Evolutionary conservation across 1,140 invertebrate genomes (phyloP), one percentile per base, ranked within the genome.

Genomic region (Achroia grisella): DNA sequence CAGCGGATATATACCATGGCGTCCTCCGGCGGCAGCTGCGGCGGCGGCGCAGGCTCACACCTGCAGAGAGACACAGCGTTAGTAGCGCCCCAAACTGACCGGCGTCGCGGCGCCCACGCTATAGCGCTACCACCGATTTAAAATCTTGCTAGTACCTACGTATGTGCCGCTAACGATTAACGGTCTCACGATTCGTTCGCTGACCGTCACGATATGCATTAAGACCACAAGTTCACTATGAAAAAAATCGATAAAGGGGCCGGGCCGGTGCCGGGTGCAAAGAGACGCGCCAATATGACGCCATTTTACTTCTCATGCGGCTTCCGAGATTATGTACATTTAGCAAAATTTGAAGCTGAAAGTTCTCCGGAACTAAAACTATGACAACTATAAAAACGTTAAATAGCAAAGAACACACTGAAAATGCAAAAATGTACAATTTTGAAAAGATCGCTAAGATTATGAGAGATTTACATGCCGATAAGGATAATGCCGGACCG

Each of bases 1-100:
- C 87, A 87, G 87, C 86, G 73, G 87, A 89, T 89, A 89, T 88
- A 88, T 89, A 89, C 88, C 88, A 88, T 89, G 87, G 82, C 71
- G 77, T 79, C 86, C 87, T 86, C 73, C 79, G 76, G 84, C 75
- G 81, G 74, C 76, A 51, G 74, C 77, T 54, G 68, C 74, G 60
- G 78, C 81, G 75, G 81, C 84, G 81, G 71, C 82, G 81, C 86
- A 81, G 80, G 79, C 80, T 86, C 84, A 85, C 84, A 86, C 86
- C 84, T 87, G 84, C 83, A 87, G 86, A 87, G 81, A 87, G 81
- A 87, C 83, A 86, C 80, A 77, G 72, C 68, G 83, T 87, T 87
- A 87, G 79, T 85, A 66, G 78, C 77, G 72, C 80, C 81, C 76
- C 81, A 86, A 74, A 77, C 81, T 82, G 84, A 78, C 75, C 69